Conservation (phyloP, 2,113 vertebrate genomes). For the Mola mola region DNA sequence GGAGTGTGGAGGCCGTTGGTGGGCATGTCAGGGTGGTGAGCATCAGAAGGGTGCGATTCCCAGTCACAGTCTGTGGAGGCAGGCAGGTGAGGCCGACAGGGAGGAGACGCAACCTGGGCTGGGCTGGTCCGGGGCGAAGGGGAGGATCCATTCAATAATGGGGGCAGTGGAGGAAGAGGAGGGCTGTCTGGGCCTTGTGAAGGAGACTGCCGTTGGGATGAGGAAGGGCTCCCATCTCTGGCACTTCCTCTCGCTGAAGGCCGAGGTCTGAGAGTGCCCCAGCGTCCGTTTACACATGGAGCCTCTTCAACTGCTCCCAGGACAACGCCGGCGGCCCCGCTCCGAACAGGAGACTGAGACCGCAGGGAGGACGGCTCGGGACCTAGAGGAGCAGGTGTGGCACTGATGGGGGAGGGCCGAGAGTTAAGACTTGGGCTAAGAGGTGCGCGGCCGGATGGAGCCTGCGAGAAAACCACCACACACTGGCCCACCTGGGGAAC, state of each 20-base stretch:
- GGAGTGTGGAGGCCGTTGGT: constrained; percentile 92
- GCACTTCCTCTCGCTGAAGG: constrained; percentile 83
- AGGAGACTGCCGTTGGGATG: constrained; percentile 85
- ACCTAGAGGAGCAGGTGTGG: constrained; percentile 88
- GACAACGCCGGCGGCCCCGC: constrained; percentile 74
- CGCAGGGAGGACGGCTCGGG: constrained; percentile 90
- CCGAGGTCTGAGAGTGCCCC: constrained; percentile 93
- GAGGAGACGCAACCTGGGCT: constrained; percentile 86
- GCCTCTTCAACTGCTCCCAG: constrained; percentile 87
- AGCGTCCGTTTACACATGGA: constrained; percentile 96
- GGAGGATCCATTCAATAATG: constrained; percentile 88
- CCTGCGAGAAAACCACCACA: constrained; percentile 98
- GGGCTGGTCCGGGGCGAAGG: constrained; percentile 89
- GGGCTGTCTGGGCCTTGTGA: constrained; percentile 86
- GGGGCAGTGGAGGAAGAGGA: constrained; percentile 80
- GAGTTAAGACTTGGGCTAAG: constrained; percentile 98
- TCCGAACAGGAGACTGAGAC: constrained; percentile 91
- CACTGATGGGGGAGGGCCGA: constrained; percentile 96
- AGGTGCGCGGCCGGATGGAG: constrained; percentile 92
- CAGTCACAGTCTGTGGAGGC: constrained; percentile 85
- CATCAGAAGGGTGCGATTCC: constrained; percentile 83
- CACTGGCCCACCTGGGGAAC: constrained; percentile 92
- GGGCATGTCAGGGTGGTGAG: constrained; percentile 84
- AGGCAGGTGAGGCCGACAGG: constrained; percentile 71
- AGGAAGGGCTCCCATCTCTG: constrained; percentile 92